These are phyloP conservation scores for Phrynocephalus guinanensis DNA, from an alignment of 2,797 vertebrate genomes.

Conservation along the genomic window DNA sequence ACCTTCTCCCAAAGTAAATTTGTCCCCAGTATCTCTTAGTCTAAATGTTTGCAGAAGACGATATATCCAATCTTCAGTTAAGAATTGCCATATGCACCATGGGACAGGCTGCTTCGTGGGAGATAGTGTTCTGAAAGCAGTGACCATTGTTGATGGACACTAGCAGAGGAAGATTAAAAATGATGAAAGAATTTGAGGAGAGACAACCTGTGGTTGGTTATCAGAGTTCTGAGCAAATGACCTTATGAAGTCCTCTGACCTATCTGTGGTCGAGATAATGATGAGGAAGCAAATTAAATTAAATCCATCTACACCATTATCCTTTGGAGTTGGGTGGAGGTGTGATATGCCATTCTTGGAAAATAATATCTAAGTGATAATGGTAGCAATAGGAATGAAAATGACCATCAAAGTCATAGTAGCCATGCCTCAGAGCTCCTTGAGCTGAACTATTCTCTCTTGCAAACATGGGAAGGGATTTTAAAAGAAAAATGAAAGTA, in stretches of 20 bases:
- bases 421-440: not conserved
- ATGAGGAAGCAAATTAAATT: too few relatives aligned
- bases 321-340: too few relatives aligned
- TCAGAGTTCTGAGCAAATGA: not conserved
- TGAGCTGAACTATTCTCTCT: not conserved
- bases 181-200: not conserved
- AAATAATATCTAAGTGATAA: not conserved
- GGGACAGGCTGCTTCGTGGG: not conserved
- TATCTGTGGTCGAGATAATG: too few relatives aligned
- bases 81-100: too few relatives aligned
- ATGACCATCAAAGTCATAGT: not conserved
- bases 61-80: not conserved
- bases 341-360: not conserved
- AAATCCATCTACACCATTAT: too few relatives aligned
- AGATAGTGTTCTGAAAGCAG: too few relatives aligned
- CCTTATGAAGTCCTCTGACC: not conserved
- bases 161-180: too few relatives aligned
- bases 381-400: not conserved
- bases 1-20: not conserved
- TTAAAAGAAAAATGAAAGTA: slow-evolving; percentile 59
- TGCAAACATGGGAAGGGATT: not conserved
- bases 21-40: not conserved
- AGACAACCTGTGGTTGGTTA: not conserved
- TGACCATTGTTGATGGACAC: too few relatives aligned
- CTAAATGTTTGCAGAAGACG: not conserved